These are phyloP conservation scores for Stegana nigrithorax DNA, from an alignment of 2,888 invertebrate genomes.

Conservation along the genomic window DNA sequence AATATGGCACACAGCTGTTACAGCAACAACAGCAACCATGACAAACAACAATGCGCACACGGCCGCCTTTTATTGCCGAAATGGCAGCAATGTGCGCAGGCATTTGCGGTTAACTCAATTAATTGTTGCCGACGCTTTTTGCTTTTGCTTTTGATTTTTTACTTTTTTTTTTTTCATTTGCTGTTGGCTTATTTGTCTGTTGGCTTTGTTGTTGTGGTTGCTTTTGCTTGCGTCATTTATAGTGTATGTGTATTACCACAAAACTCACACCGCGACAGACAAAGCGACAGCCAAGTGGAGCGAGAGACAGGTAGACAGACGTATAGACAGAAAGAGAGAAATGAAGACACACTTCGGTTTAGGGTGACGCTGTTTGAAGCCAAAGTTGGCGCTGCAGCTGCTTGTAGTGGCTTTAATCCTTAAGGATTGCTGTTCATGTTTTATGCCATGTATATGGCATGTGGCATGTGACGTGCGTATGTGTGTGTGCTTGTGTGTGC, in stretches of 20 bases:
- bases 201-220: not conserved
- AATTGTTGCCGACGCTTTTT: conserved; percentile 48
- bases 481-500: conserved; percentile 9
- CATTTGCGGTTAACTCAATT: conserved; percentile 38
- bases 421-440: conserved; percentile 29
- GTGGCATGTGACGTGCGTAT: not conserved
- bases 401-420: conserved; percentile 39
- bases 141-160: conserved; percentile 22
- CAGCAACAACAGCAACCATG: not conserved
- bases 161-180: conserved; percentile 16
- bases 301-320: conserved; percentile 21
- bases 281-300: no score
- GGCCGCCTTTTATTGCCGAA: not conserved
- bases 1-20: not conserved
- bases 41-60: not conserved
- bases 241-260: no score
- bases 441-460: not conserved
- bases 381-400: not conserved
- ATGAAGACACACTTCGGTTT: not conserved
- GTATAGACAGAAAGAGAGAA: no score
- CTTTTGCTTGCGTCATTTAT: no score
- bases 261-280: no score
- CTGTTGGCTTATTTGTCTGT: conserved; percentile 17
- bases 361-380: no score
- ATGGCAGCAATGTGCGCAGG: not conserved